Evolutionary conservation across 2,113 vertebrate genomes (phyloP).

Genomic region (Caranx ignobilis): DNA sequence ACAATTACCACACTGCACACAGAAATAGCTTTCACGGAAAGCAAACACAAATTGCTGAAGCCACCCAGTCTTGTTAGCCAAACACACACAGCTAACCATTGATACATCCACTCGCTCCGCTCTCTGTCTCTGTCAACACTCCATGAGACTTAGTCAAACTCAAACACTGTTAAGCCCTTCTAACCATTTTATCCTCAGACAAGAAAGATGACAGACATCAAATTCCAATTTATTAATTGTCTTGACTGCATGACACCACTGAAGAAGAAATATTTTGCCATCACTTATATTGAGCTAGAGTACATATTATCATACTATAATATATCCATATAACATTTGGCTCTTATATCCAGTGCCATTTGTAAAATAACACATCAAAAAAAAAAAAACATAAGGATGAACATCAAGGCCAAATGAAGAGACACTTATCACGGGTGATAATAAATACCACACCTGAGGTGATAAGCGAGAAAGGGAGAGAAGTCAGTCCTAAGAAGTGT

Average conservation of each 20-base stretch:
- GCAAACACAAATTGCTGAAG: constrained; percentile 34
- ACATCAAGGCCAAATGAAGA: constrained; percentile 13
- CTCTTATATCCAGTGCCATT: neutral
- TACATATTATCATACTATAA: neutral
- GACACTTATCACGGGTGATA: constrained; percentile 6
- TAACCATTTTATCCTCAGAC: constrained; percentile 36
- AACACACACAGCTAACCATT: constrained; percentile 38
- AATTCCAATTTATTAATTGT: constrained; percentile 15
- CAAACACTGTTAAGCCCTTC: constrained; percentile 43
- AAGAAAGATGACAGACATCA: constrained; percentile 15
- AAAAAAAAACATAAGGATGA: neutral
- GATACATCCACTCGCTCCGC: constrained; percentile 40
- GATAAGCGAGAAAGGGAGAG: constrained; percentile 22
- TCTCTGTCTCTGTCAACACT: constrained; percentile 53
- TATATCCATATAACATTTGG: neutral
- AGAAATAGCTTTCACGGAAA: constrained; percentile 36
- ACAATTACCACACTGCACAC: neutral
- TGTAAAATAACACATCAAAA: neutral
- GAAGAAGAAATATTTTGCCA: neutral
- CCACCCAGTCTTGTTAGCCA: constrained; percentile 35
- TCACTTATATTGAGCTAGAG: neutral
- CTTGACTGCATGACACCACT: neutral
- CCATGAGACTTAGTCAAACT: constrained; percentile 43
- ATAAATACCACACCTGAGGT: constrained; percentile 34
- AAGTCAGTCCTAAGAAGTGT: neutral